These are phyloP conservation scores for Drosophila merina DNA, from an alignment of 2,888 invertebrate genomes.

Conservation along the genomic window DNA sequence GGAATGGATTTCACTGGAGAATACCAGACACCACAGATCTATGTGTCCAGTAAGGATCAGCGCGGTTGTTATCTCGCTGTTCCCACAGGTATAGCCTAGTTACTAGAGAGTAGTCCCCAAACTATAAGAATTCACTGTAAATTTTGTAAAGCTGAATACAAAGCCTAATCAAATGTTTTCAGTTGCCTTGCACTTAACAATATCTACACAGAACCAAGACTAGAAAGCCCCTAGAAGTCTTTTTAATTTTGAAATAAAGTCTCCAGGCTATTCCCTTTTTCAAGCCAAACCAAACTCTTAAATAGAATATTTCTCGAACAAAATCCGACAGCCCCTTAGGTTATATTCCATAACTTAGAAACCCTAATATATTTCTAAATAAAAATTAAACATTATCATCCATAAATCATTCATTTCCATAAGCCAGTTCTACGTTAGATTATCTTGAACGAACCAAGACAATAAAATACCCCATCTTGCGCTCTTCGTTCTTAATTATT, in stretches of 20 bases:
- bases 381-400: slow-evolving; percentile 1
- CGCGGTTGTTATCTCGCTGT: slow-evolving; percentile 87
- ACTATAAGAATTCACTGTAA: slow-evolving; percentile 6
- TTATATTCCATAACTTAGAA: neutral
- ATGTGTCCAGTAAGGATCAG: slow-evolving; percentile 86
- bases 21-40: slow-evolving; percentile 84
- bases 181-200: slow-evolving; percentile 44
- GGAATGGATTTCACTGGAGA: slow-evolving; percentile 65
- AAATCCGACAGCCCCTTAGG: neutral
- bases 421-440: neutral
- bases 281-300: neutral
- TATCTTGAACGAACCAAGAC: slow-evolving; percentile 39
- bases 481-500: slow-evolving; percentile 30
- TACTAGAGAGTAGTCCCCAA: slow-evolving; percentile 19
- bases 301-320: neutral
- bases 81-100: slow-evolving; percentile 85
- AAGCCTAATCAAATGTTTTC: slow-evolving; percentile 18
- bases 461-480: slow-evolving; percentile 33
- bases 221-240: neutral
- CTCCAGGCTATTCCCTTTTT: neutral
- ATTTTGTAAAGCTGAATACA: slow-evolving; percentile 25
- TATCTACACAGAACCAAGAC: slow-evolving; percentile 18
- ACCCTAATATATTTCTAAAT: neutral
- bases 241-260: neutral
- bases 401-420: slow-evolving; percentile 21